Evolutionary conservation across 2,113 vertebrate genomes (phyloP).

Genomic region (Cinclus cinclus): DNA sequence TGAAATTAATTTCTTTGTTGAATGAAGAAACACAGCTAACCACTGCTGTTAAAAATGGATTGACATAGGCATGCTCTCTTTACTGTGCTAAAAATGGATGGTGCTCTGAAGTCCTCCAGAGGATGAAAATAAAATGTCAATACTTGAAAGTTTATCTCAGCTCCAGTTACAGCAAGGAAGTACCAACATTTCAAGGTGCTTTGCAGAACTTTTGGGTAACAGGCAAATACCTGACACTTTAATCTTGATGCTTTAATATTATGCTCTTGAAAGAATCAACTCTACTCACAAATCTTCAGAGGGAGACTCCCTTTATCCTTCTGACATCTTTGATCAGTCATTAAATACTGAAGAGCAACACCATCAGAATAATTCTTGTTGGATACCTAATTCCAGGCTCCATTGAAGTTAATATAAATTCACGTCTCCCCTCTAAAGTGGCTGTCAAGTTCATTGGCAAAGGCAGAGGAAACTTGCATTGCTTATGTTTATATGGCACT

Average conservation of each 20-base stretch:
- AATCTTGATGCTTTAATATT: conserved; percentile 12
- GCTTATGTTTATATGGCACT: background rate
- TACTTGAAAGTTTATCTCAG: background rate
- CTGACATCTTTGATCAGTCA: background rate
- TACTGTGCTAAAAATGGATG: background rate
- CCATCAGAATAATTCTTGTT: background rate
- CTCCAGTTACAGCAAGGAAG: background rate
- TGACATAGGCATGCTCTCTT: background rate
- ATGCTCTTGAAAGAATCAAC: background rate
- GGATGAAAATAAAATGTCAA: background rate
- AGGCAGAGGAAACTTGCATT: background rate
- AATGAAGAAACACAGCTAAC: conserved; percentile 16
- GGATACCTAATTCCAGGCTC: background rate
- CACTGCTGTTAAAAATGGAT: conserved; percentile 2
- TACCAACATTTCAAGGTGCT: conserved; percentile 16
- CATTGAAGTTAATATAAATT: background rate
- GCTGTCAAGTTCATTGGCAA: background rate
- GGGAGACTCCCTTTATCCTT: background rate
- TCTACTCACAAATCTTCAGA: background rate
- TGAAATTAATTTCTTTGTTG: background rate
- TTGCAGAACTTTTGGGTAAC: background rate
- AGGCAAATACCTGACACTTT: conserved; percentile 8
- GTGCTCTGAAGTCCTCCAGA: background rate
- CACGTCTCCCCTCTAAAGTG: background rate
- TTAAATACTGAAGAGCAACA: background rate